These are phyloP conservation scores for Tetragnatha montana DNA, from an alignment of 2,888 invertebrate species.

Conservation along the genomic window DNA sequence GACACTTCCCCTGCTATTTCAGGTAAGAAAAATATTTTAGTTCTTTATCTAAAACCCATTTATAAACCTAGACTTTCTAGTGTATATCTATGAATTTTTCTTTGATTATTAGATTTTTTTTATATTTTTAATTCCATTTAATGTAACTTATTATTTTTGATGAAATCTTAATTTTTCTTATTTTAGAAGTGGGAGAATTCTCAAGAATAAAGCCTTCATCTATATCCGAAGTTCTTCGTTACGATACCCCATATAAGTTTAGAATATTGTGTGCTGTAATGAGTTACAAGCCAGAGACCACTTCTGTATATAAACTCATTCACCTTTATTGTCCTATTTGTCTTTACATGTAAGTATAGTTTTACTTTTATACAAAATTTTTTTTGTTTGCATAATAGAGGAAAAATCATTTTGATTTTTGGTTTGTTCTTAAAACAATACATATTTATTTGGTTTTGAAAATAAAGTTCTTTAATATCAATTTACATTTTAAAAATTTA, in stretches of 20 bases:
- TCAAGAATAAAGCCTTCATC: constrained; percentile 41
- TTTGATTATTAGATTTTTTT: neutral
- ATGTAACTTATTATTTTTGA: too few relatives aligned
- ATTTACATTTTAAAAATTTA: neutral
- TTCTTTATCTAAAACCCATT: too few relatives aligned
- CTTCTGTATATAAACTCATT: constrained; percentile 33
- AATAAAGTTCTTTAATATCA: neutral
- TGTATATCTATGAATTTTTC: neutral
- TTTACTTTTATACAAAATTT: too few relatives aligned
- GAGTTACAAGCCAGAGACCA: constrained; percentile 34
- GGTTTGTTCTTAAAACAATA: neutral
- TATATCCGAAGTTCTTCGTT: constrained; percentile 33
- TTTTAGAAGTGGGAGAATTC: neutral
- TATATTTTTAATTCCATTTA: too few relatives aligned
- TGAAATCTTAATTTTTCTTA: constrained; percentile 44
- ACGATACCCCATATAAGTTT: constrained; percentile 52
- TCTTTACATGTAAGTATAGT: constrained; percentile 50
- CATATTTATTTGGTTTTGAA: neutral
- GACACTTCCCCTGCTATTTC: constrained; percentile 43
- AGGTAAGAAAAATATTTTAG: constrained; percentile 16
- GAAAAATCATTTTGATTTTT: too few relatives aligned
- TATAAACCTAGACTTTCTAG: too few relatives aligned
- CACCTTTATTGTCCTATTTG: constrained; percentile 59
- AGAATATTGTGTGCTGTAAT: constrained; percentile 44
- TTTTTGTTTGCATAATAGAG: too few relatives aligned